Evolutionary conservation across 2,113 vertebrate genomes (phyloP).

Genomic region (Poecilia latipinna): DNA sequence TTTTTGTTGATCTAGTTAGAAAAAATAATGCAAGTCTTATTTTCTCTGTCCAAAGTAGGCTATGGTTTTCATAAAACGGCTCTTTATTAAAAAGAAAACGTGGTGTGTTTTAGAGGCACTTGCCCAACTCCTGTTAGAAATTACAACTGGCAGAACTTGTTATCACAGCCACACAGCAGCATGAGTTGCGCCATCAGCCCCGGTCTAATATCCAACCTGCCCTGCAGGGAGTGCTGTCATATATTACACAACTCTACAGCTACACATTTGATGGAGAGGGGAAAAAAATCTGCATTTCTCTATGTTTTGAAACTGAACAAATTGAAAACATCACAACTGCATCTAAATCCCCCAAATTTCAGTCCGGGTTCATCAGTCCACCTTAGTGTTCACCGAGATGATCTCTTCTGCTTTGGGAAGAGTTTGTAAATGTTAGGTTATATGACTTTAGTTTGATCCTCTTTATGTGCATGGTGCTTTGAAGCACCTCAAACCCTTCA

Average conservation of each 20-base stretch:
- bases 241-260: not conserved
- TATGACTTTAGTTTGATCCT: slow-evolving; percentile 25
- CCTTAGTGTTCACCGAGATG: slow-evolving; percentile 7
- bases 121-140: slow-evolving; percentile 28
- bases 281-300: too few relatives aligned
- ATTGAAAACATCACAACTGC: too few relatives aligned
- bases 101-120: slow-evolving; percentile 7
- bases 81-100: not conserved
- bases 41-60: not conserved
- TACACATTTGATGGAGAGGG: too few relatives aligned
- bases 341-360: not conserved
- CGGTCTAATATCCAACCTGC: slow-evolving; percentile 58
- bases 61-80: not conserved
- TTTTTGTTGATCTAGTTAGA: not conserved
- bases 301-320: too few relatives aligned
- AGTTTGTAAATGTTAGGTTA: slow-evolving; percentile 12
- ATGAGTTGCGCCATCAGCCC: slow-evolving; percentile 62
- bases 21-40: not conserved
- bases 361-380: slow-evolving; percentile 11
- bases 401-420: slow-evolving; percentile 19
- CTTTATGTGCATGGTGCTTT: too few relatives aligned
- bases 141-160: slow-evolving; percentile 73
- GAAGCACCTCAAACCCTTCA: not conserved
- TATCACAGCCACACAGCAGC: slow-evolving; percentile 43
- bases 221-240: slow-evolving; percentile 39